Percentiles rank a stretch among this genome's conserved stretches.
These are phyloP conservation scores for Neosalanx taihuensis DNA, from an alignment of 2,797 vertebrate genomes.

Conservation along the genomic window DNA sequence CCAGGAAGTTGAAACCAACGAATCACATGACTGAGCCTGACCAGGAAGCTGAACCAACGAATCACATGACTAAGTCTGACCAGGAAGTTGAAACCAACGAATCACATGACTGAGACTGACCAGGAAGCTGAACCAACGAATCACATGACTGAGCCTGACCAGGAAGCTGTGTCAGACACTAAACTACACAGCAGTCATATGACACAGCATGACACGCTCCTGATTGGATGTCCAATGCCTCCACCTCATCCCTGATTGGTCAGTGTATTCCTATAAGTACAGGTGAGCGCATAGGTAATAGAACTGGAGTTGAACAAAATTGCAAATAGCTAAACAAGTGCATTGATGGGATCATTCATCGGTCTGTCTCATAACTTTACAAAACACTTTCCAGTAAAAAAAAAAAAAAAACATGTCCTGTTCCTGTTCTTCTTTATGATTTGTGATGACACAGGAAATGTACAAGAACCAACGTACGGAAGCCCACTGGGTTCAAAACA, in stretches of 20 bases:
- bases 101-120: too few relatives aligned
- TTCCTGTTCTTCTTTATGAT: conserved; percentile 27
- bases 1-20: too few relatives aligned
- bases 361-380: not conserved
- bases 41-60: conserved; percentile 66
- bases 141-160: conserved; percentile 79
- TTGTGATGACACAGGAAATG: conserved; percentile 36
- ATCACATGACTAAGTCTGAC: too few relatives aligned
- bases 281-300: conserved; percentile 43
- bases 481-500: conserved; percentile 34
- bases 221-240: conserved; percentile 47
- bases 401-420: not conserved
- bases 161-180: conserved; percentile 57
- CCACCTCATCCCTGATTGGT: conserved; percentile 69
- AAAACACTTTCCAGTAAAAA: conserved; percentile 2
- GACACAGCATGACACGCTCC: conserved; percentile 36
- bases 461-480: conserved; percentile 26
- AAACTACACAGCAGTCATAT: conserved; percentile 70
- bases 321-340: conserved; percentile 18
- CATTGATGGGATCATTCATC: not conserved
- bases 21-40: conserved; percentile 81
- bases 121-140: conserved; percentile 73
- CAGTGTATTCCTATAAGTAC: conserved; percentile 78
- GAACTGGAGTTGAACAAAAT: conserved; percentile 25
- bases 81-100: conserved; percentile 71